Evolutionary conservation across 2,888 invertebrate species (phyloP).

Genomic region (Taenaris catops): DNA sequence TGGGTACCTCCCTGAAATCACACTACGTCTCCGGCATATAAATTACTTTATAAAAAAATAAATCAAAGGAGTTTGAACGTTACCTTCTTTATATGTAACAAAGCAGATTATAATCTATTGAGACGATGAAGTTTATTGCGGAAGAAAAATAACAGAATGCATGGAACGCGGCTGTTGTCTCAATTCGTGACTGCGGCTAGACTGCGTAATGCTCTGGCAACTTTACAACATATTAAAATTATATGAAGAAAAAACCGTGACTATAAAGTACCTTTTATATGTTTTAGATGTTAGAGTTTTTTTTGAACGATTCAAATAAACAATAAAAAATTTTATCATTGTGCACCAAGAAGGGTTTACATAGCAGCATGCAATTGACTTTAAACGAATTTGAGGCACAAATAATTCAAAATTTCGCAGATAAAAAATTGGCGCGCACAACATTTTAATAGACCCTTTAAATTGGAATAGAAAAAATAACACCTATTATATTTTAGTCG

Average conservation of each 20-base stretch:
- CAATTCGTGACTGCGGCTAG: conserved; percentile 29
- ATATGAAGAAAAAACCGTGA: conserved; percentile 12
- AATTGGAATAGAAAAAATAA: too few relatives aligned
- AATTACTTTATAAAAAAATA: conserved; percentile 6
- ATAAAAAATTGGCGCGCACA: too few relatives aligned
- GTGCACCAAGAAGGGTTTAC: too few relatives aligned
- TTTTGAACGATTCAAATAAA: too few relatives aligned
- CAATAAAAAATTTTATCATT: too few relatives aligned
- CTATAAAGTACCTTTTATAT: conserved; percentile 4
- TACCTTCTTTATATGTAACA: conserved; percentile 11
- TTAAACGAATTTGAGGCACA: too few relatives aligned
- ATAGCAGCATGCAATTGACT: too few relatives aligned
- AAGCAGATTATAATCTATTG: conserved; percentile 12
- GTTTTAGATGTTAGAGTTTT: too few relatives aligned
- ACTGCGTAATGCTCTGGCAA: conserved; percentile 22
- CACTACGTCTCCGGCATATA: conserved; percentile 6
- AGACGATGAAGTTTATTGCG: conserved; percentile 18
- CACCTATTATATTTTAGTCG: too few relatives aligned
- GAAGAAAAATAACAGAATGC: conserved; percentile 24
- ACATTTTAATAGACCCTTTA: too few relatives aligned
- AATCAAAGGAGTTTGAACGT: not conserved
- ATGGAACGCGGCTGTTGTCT: conserved; percentile 30
- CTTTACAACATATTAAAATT: conserved; percentile 16
- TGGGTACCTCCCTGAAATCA: conserved; percentile 1
- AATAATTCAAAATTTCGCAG: too few relatives aligned